Evolutionary conservation across 2,888 invertebrate genomes (phyloP).

Genomic region (Physocephala rufipes): DNA sequence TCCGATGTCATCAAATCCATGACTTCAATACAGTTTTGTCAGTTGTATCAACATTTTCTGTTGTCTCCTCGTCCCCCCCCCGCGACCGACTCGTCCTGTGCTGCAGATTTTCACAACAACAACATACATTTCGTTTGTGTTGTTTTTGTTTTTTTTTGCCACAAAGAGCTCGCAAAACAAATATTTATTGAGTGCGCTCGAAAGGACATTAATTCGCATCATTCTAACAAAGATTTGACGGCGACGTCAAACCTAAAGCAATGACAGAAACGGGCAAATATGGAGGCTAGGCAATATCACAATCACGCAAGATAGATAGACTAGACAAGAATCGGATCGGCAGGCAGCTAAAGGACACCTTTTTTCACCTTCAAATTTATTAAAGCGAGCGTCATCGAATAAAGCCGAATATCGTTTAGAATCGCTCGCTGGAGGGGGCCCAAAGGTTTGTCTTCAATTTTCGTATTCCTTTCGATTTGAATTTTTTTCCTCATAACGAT

Average conservation of each 20-base stretch:
- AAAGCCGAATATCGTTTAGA: too few species aligned
- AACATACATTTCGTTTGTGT: neutral
- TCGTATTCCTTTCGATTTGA: too few species aligned
- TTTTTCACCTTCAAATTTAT: too few species aligned
- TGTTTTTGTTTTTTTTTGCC: slow-evolving; percentile 42
- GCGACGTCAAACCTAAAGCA: neutral
- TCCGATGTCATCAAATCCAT: neutral
- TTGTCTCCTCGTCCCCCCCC: neutral
- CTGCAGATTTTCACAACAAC: neutral
- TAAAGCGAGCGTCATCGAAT: too few species aligned
- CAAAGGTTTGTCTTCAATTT: too few species aligned
- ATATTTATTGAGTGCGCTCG: slow-evolving; percentile 41
- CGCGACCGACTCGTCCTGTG: neutral
- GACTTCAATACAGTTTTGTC: neutral
- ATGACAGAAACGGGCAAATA: neutral
- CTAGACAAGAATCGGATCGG: too few species aligned
- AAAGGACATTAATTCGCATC: slow-evolving; percentile 26
- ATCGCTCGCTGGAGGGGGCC: too few species aligned
- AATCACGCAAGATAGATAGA: too few species aligned
- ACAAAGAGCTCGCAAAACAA: slow-evolving; percentile 47
- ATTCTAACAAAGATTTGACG: slow-evolving; percentile 10
- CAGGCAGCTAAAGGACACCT: too few species aligned
- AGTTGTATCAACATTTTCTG: too few species aligned
- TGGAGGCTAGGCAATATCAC: neutral
- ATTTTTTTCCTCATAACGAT: too few species aligned